Evolutionary conservation across 2,888 invertebrate genomes (phyloP).

Genomic region (Coronaproctus castanopsis): DNA sequence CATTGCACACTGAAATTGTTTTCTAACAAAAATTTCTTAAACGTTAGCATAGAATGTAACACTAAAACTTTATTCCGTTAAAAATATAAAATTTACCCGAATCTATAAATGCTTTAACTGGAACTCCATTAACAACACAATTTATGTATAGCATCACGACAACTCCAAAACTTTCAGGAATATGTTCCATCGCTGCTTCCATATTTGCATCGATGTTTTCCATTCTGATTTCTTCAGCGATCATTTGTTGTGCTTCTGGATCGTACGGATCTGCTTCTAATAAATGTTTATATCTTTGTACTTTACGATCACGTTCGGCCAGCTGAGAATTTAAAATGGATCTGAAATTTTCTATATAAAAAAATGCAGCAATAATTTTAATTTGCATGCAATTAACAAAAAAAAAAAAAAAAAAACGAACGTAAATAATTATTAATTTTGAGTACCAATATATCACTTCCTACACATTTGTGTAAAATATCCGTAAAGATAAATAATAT

Average conservation of each 20-base stretch:
- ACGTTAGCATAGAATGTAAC: too few species aligned
- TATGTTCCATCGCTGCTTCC: slow-evolving; percentile 96
- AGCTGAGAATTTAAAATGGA: slow-evolving; percentile 64
- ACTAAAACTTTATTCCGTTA: too few species aligned
- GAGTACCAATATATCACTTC: too few species aligned
- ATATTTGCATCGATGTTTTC: slow-evolving; percentile 95
- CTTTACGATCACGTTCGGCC: slow-evolving; percentile 55
- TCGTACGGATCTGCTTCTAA: slow-evolving; percentile 89
- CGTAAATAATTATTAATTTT: too few species aligned
- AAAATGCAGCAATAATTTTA: too few species aligned
- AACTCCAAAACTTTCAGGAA: slow-evolving; percentile 94
- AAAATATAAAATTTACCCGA: slow-evolving; percentile 44
- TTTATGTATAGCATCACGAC: slow-evolving; percentile 96
- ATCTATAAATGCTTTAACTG: slow-evolving; percentile 95
- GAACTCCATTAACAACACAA: slow-evolving; percentile 87
- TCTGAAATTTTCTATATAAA: slow-evolving; percentile 51
- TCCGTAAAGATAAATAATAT: too few species aligned
- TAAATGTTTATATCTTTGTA: slow-evolving; percentile 65
- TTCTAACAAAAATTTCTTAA: too few species aligned
- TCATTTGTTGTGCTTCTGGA: slow-evolving; percentile 79
- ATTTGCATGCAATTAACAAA: too few species aligned
- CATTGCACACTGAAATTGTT: too few species aligned
- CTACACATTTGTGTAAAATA: too few species aligned
- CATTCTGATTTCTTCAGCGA: slow-evolving; percentile 86
- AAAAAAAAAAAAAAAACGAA: too few species aligned